These are phyloP conservation scores for Aphidoletes aphidimyza DNA, from an alignment of 2,888 invertebrate species.

Conservation along the genomic window DNA sequence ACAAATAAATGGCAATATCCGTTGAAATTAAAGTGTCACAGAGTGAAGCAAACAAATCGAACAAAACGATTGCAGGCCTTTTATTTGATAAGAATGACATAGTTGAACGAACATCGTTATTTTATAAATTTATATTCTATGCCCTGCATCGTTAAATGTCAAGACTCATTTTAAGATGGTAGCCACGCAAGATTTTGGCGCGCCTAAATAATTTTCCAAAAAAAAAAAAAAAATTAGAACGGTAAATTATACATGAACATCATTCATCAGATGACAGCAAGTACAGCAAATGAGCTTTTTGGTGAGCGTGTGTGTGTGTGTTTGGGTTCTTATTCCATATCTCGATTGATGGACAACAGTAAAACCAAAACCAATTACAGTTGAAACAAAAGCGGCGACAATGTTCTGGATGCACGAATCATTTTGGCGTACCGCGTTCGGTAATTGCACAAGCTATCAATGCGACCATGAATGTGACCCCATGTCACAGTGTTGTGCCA, in stretches of 20 bases:
- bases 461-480: too few species aligned
- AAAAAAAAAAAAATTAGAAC: not conserved
- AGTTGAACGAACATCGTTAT: not conserved
- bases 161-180: not conserved
- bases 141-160: not conserved
- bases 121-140: not conserved
- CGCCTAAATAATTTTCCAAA: not conserved
- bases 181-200: not conserved
- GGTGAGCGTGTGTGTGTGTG: not conserved
- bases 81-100: constrained; percentile 18
- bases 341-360: not conserved
- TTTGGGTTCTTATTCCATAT: not conserved
- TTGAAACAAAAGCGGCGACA: constrained; percentile 17
- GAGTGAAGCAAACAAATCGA: too few species aligned
- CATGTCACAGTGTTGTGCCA: not conserved
- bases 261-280: not conserved
- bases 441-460: not conserved
- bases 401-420: not conserved
- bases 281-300: not conserved
- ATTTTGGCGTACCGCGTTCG: constrained; percentile 17
- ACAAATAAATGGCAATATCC: not conserved
- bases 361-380: constrained; percentile 37
- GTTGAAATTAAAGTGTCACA: not conserved
- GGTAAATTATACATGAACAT: not conserved
- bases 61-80: not conserved